Conservation (phyloP, 2,113 vertebrate genomes). For the rat (Rattus norvegicus) region DNA sequence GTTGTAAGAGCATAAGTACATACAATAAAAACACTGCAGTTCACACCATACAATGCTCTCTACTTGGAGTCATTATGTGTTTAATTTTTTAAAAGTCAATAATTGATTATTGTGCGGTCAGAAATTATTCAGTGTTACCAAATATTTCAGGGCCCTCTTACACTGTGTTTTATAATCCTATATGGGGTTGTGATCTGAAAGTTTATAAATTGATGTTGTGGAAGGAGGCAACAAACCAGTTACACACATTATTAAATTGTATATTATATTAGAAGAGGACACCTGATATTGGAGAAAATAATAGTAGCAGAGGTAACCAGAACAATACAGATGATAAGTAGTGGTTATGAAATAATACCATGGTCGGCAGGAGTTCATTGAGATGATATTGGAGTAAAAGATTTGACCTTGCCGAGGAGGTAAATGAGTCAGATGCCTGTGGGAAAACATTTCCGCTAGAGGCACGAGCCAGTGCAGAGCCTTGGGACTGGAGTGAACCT, state of each 20-base stretch:
- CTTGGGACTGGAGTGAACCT: no score
- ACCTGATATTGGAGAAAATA: neutral
- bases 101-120: neutral
- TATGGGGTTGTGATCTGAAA: neutral
- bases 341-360: neutral
- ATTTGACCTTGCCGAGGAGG: neutral
- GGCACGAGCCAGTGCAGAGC: neutral
- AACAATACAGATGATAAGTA: neutral
- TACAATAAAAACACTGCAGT: neutral
- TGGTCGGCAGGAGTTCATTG: neutral
- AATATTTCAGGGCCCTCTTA: neutral
- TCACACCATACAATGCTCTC: neutral
- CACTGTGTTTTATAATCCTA: neutral
- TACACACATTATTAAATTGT: neutral
- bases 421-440: neutral
- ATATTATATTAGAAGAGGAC: neutral
- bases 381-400: neutral
- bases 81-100: neutral
- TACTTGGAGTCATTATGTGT: neutral
- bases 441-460: neutral
- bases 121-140: neutral
- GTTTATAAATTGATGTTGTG: neutral
- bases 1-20: neutral
- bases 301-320: neutral
- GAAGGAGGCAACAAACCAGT: neutral